Evolutionary conservation across 2,113 vertebrate genomes (phyloP), one percentile per base, ranked within the genome.

Genomic region (Illadopsis cleaveri): DNA sequence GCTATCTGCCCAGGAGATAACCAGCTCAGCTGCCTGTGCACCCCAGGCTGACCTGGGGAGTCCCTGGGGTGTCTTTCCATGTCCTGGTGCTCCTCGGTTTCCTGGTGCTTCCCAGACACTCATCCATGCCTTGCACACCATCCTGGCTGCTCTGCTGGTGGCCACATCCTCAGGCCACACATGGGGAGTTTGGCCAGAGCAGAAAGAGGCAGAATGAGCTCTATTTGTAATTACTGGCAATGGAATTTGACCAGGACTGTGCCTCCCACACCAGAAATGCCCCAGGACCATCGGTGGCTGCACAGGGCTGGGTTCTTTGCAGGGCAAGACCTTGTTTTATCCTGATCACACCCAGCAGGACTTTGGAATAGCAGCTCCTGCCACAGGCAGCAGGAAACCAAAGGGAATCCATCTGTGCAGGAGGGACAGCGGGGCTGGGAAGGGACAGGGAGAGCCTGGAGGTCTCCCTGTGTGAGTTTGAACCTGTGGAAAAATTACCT

Each of bases 181-280:
- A 0, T 0, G 1, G 12, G 1, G 19, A 45, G 31, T 31, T 50
- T 35, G 71, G 65, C 42, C 11, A 3, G 33, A 65, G 53, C 27
- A 16, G 77, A 60, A 56, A 38, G 56, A 40, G 33, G 66, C 42
- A 42, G 70, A 61, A 85, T 30, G 3, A 1, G 40, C 0, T 27
- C 15, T 16, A 25, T 77, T 88, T 58, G 21, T 15, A 65, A 80
- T 35, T 28, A 7, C 35, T 66, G 71, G n/a, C 33, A 27, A 12
- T 85, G 91, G 94, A 97, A 37, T 95, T 96, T 97, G 89, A 33
- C 90, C 95, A 85, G 48, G n/a, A 72, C 53, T 70, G 64, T n/a
- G 11, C 92, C 64, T 92, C 42, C 82, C 0, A 1, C 5, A 4
- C 58, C 70, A 93, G 75, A 87, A 72, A 33, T 20, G 35, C 12